Evolutionary conservation across 2,797 vertebrate species (phyloP).

Genomic region (Delichon dasypus): DNA sequence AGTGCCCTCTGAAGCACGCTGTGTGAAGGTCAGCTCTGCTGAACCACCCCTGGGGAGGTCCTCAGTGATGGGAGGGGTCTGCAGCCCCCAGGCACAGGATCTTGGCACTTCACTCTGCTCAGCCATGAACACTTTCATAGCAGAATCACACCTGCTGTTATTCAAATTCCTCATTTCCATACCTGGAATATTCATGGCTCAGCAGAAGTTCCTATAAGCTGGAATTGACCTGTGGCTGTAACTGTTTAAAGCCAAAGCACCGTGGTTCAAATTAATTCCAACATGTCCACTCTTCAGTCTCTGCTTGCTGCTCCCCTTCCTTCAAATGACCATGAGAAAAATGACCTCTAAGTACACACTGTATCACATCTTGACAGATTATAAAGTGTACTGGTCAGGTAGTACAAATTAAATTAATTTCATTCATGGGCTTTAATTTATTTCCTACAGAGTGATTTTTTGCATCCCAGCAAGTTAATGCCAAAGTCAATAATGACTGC

Average conservation of each 20-base stretch:
- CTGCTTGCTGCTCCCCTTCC: not conserved
- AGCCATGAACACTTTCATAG: not conserved
- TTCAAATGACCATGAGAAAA: not conserved
- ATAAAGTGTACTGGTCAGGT: not conserved
- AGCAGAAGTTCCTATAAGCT: not conserved
- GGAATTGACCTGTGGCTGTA: not conserved
- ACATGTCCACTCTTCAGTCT: not conserved
- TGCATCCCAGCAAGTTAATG: conserved; percentile 1
- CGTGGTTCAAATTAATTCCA: not conserved
- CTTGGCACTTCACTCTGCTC: not conserved
- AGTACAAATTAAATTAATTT: conserved; percentile 19
- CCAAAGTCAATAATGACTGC: not conserved
- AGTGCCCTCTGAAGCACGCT: not conserved
- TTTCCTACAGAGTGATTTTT: conserved; percentile 2
- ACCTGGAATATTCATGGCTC: not conserved
- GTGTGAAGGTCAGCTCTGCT: not conserved
- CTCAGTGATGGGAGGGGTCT: fast-evolving
- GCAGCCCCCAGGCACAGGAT: not conserved
- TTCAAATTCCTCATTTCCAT: not conserved
- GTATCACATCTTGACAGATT: not conserved
- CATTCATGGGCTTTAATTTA: conserved; percentile 35
- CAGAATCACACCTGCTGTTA: not conserved
- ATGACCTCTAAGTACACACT: not conserved
- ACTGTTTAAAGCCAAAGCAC: not conserved
- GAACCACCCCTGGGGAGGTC: no score